Conservation (phyloP, 2,113 vertebrate genomes). For the Campylomormyrus numenius region DNA sequence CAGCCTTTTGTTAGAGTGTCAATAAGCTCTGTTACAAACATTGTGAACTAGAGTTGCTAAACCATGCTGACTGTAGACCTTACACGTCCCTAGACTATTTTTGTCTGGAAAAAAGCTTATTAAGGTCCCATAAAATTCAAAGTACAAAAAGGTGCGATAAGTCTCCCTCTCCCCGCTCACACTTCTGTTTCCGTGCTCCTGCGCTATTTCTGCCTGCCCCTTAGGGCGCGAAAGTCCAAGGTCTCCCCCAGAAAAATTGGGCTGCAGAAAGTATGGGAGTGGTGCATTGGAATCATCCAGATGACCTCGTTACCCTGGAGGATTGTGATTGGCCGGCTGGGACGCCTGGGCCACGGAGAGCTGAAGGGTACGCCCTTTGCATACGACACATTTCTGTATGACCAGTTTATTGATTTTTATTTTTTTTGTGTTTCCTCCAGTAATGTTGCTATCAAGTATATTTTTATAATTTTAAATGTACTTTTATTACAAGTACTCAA, state of each 20-base stretch:
- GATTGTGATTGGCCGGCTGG: slow-evolving; percentile 93
- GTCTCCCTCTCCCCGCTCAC: background rate
- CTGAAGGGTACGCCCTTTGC: slow-evolving; percentile 71
- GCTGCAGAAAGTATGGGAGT: slow-evolving; percentile 93
- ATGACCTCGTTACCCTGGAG: slow-evolving; percentile 95
- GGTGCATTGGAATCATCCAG: slow-evolving; percentile 90
- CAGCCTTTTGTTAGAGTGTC: background rate
- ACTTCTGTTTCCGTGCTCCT: background rate
- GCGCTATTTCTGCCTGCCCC: background rate
- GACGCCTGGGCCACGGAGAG: slow-evolving; percentile 86
- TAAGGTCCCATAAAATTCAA: background rate
- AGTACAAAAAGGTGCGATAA: background rate
- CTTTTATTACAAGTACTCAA: background rate
- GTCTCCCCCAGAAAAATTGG: slow-evolving; percentile 87
- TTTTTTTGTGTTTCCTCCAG: background rate
- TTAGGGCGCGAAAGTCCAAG: slow-evolving; percentile 80
- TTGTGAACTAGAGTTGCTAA: background rate
- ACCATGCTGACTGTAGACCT: background rate
- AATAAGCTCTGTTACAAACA: background rate
- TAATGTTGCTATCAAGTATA: background rate
- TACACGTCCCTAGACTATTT: background rate
- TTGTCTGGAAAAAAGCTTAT: background rate
- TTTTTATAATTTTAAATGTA: background rate
- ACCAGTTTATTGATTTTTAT: background rate
- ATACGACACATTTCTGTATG: rapidly evolving